Evolutionary conservation across 2,888 invertebrate species (phyloP).

Genomic region (Scaptomyza tumidula): DNA sequence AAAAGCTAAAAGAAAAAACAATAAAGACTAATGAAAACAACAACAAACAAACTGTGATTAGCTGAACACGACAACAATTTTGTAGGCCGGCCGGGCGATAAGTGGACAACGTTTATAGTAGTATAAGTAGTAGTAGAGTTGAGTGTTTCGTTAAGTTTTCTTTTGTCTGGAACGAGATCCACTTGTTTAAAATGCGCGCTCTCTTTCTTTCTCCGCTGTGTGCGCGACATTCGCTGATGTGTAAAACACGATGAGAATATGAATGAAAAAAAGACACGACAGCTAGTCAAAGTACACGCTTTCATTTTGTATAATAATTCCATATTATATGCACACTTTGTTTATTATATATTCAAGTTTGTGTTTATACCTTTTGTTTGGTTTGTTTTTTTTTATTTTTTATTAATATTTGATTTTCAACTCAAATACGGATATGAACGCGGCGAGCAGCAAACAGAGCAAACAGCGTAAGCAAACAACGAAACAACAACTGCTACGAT

Average conservation of each 20-base stretch:
- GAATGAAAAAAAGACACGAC: constrained; percentile 75
- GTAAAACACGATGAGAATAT: constrained; percentile 71
- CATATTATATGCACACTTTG: constrained; percentile 20
- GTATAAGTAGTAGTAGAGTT: background rate
- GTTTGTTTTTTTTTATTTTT: background rate
- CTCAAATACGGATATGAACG: constrained; percentile 41
- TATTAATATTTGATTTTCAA: constrained; percentile 30
- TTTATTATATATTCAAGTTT: constrained; percentile 20
- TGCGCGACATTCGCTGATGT: constrained; percentile 51
- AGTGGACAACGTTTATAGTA: constrained; percentile 5
- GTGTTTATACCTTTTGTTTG: constrained; percentile 56
- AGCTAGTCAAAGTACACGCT: constrained; percentile 76
- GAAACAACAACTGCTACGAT: constrained; percentile 65
- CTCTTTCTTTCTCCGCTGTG: constrained; percentile 34
- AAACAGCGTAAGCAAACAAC: constrained; percentile 15
- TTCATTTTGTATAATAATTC: constrained; percentile 48
- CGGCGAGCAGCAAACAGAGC: constrained; percentile 22
- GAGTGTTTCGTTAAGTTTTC: constrained; percentile 43
- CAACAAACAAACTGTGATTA: constrained; percentile 48
- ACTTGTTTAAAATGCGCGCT: constrained; percentile 3
- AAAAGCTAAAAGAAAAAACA: constrained; percentile 21
- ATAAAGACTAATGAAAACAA: constrained; percentile 17
- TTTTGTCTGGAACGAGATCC: constrained; percentile 28
- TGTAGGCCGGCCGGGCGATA: constrained; percentile 56
- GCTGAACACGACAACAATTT: constrained; percentile 41